phyloP scores from a whole-genome alignment of 2,888 invertebrate genomes.

The Metellina segmentata region DNA sequence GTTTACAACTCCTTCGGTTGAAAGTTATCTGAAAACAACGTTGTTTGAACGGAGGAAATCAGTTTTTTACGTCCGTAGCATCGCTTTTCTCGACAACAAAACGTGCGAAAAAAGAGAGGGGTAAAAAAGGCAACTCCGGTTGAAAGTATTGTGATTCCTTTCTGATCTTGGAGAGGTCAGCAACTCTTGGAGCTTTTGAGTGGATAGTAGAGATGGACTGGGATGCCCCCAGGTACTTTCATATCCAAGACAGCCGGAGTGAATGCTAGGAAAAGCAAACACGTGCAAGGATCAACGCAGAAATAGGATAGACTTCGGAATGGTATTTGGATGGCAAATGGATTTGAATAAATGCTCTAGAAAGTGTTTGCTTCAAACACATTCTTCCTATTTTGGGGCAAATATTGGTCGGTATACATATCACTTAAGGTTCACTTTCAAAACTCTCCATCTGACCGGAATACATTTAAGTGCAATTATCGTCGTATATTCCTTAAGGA shows the following conservation, averaged over 20 bases:
- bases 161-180: slow-evolving; percentile 53
- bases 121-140: slow-evolving; percentile 37
- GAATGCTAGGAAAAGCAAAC: slow-evolving; percentile 62
- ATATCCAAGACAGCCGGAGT: slow-evolving; percentile 34
- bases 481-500: not conserved
- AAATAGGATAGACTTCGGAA: slow-evolving; percentile 68
- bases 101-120: not conserved
- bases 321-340: slow-evolving; percentile 71
- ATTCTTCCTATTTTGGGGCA: slow-evolving; percentile 38
- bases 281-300: slow-evolving; percentile 35
- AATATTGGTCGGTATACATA: slow-evolving; percentile 53
- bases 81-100: slow-evolving; percentile 20
- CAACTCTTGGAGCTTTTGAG: slow-evolving; percentile 41
- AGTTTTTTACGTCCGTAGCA: slow-evolving; percentile 10
- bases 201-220: slow-evolving; percentile 55
- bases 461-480: not conserved
- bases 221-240: slow-evolving; percentile 58
- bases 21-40: slow-evolving; percentile 17
- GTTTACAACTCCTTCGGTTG: slow-evolving; percentile 13
- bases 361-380: slow-evolving; percentile 59
- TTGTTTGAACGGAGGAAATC: not conserved
- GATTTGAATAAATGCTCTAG: slow-evolving; percentile 74
- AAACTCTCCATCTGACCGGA: not conserved
- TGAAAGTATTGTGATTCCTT: slow-evolving; percentile 5
- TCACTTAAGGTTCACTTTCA: slow-evolving; percentile 20